phyloP scores from a whole-genome alignment of 2,113 vertebrate genomes.

The Nansenia antarctica region DNA sequence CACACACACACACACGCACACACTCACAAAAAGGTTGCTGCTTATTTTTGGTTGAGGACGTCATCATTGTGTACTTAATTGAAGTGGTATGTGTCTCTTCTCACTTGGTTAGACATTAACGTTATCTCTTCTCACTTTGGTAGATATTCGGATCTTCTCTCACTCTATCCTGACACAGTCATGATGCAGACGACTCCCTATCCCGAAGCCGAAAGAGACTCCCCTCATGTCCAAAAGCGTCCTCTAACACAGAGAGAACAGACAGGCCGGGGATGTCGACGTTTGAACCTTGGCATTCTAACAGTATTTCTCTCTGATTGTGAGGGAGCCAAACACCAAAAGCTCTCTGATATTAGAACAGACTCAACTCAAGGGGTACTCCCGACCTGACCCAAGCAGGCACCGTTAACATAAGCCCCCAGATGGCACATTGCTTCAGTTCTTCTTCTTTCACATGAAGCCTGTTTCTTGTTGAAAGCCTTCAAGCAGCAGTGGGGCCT shows the following conservation, averaged over 20 bases:
- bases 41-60: no score
- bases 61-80: no score
- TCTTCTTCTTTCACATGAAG: background rate
- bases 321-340: background rate
- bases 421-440: background rate
- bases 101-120: no score
- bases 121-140: no score
- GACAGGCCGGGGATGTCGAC: background rate
- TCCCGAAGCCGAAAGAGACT: background rate
- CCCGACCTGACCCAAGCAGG: background rate
- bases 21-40: background rate
- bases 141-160: no score
- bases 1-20: conserved; percentile 8
- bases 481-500: background rate
- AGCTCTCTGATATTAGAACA: background rate
- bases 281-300: background rate
- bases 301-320: background rate
- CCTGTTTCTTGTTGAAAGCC: background rate
- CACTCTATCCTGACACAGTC: background rate
- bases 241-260: background rate
- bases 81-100: no score
- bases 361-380: background rate
- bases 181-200: background rate
- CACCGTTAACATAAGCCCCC: background rate
- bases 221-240: background rate